Conservation (phyloP, 2,888 invertebrate species). For the Zelleria hepariella region DNA sequence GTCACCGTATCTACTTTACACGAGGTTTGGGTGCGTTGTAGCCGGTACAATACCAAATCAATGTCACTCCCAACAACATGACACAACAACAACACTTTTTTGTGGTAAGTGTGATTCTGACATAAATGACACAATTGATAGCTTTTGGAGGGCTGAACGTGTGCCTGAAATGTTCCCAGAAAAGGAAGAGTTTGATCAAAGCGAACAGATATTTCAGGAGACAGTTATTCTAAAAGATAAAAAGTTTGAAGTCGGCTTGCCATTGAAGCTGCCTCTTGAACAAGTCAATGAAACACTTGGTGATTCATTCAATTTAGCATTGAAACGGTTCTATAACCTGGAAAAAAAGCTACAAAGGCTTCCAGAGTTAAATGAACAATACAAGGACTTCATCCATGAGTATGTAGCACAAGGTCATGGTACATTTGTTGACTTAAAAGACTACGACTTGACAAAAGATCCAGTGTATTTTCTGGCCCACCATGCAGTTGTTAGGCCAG, state of each 20-base stretch:
- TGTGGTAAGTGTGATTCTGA: slow-evolving; percentile 5
- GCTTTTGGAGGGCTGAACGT: too few relatives aligned
- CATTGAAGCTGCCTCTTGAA: too few relatives aligned
- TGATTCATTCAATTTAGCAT: too few relatives aligned
- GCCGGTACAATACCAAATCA: slow-evolving; percentile 6
- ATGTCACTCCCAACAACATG: not conserved
- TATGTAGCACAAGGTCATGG: slow-evolving; percentile 10
- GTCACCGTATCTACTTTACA: slow-evolving; percentile 7
- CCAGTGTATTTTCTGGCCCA: slow-evolving; percentile 13
- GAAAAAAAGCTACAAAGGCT: slow-evolving; percentile 12
- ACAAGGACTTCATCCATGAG: slow-evolving; percentile 11
- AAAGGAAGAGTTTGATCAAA: too few relatives aligned
- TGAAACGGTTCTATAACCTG: too few relatives aligned
- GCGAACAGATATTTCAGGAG: too few relatives aligned
- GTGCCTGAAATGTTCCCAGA: too few relatives aligned
- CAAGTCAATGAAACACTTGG: too few relatives aligned
- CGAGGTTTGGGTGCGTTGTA: slow-evolving; percentile 10
- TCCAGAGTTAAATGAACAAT: slow-evolving; percentile 1
- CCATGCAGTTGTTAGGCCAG: slow-evolving; percentile 11
- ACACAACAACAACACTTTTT: not conserved
- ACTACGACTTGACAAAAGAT: slow-evolving; percentile 3
- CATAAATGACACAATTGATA: slow-evolving; percentile 5
- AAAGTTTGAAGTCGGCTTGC: too few relatives aligned
- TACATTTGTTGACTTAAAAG: not conserved
- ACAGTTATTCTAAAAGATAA: too few relatives aligned